These are phyloP conservation scores for Rhodophaea formosa DNA, from an alignment of 2,888 invertebrate genomes.

Conservation along the genomic window DNA sequence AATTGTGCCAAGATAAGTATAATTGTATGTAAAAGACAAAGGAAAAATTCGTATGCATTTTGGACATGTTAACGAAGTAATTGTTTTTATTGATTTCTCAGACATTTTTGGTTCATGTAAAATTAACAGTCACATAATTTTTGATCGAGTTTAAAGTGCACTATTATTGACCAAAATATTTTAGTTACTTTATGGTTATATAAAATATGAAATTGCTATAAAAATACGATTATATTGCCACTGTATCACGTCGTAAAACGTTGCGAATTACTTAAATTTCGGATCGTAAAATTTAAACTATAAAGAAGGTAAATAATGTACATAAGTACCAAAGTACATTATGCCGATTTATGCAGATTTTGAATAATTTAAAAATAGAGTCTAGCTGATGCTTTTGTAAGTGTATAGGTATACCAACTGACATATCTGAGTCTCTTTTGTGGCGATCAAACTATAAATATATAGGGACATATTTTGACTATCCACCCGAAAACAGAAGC, in stretches of 20 bases:
- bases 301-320: neutral
- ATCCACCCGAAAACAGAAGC: no score
- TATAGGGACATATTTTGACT: no score
- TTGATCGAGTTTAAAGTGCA: conserved; percentile 2
- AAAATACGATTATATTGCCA: neutral
- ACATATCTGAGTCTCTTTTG: no score
- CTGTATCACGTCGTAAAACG: conserved; percentile 6
- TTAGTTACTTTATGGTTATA: conserved; percentile 3
- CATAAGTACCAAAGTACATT: neutral
- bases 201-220: conserved; percentile 7
- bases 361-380: neutral
- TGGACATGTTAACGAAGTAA: neutral
- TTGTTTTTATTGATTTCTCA: neutral
- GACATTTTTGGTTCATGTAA: conserved; percentile 11
- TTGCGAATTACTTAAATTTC: neutral
- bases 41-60: neutral
- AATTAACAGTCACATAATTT: conserved; percentile 1
- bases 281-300: neutral
- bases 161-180: conserved; percentile 2
- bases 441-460: no score
- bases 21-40: no score
- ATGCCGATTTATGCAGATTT: neutral
- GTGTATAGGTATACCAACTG: no score
- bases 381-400: no score
- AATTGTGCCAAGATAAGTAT: neutral